These are phyloP conservation scores for Tringa solitaria DNA, from an alignment of 2,113 vertebrate genomes.

Conservation along the genomic window DNA sequence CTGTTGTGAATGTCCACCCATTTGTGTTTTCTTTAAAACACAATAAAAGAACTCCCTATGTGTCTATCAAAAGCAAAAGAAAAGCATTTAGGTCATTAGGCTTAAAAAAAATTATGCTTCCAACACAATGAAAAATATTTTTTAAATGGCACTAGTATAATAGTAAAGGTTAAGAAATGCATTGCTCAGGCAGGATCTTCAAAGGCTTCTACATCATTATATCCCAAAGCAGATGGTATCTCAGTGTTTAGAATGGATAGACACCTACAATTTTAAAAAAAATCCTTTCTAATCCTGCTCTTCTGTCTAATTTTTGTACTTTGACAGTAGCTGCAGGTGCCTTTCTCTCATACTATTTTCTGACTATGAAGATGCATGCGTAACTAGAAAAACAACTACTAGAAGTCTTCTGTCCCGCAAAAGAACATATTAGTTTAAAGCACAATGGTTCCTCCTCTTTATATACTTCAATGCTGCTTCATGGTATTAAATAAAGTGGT, in stretches of 20 bases:
- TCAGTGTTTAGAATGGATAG: constrained; percentile 55
- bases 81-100: constrained; percentile 37
- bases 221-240: constrained; percentile 71
- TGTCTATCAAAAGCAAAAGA: constrained; percentile 47
- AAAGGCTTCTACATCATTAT: constrained; percentile 74
- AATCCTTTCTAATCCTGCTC: constrained; percentile 69
- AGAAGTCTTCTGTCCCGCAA: background rate
- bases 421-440: background rate
- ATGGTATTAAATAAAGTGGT: background rate
- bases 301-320: constrained; percentile 69
- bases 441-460: background rate
- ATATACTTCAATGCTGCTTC: background rate
- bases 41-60: constrained; percentile 35
- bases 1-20: constrained; percentile 1
- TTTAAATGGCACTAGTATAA: constrained; percentile 23
- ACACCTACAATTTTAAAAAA: constrained; percentile 50
- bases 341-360: background rate
- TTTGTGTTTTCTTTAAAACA: constrained; percentile 54
- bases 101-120: constrained; percentile 14
- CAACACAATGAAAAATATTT: constrained; percentile 32
- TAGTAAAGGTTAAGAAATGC: constrained; percentile 52
- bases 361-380: background rate
- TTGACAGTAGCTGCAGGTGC: constrained; percentile 68
- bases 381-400: background rate
- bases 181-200: constrained; percentile 66